Conservation (phyloP, 2,888 invertebrate genomes). For the Microplitis deprimator region DNA sequence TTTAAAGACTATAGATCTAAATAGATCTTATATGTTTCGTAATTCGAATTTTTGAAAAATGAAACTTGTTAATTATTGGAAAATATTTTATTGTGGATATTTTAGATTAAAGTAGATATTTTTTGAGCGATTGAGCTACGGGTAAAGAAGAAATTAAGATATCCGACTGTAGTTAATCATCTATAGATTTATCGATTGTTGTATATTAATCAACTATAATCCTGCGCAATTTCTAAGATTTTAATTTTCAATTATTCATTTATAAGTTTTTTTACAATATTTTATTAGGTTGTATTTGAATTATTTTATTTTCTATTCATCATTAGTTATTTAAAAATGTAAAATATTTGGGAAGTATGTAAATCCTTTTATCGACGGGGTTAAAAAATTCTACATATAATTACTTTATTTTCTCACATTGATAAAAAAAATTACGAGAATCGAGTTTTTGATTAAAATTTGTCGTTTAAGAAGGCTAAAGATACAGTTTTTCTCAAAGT, state of each 20-base stretch:
- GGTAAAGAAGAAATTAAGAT: background rate
- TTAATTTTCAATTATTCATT: background rate
- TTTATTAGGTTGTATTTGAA: background rate
- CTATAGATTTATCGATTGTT: background rate
- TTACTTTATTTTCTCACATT: background rate
- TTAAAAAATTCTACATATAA: background rate
- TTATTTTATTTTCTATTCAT: background rate
- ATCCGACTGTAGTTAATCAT: background rate
- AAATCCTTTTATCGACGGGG: background rate
- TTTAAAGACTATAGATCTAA: too few relatives aligned
- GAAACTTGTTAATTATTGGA: too few relatives aligned
- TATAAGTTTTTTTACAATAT: background rate
- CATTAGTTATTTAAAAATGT: background rate
- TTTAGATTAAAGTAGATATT: background rate
- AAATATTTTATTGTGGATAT: background rate
- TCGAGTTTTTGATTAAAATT: too few relatives aligned
- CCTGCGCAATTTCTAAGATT: too few relatives aligned
- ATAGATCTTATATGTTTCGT: too few relatives aligned
- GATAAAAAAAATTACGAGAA: background rate
- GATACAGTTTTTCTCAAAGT: too few relatives aligned
- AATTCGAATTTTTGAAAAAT: too few relatives aligned
- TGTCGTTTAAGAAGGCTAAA: too few relatives aligned
- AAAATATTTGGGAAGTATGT: background rate
- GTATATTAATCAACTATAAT: background rate
- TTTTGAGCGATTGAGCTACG: background rate